Conservation (phyloP, 2,888 invertebrate species). For the Kryphioiulus occultus region DNA sequence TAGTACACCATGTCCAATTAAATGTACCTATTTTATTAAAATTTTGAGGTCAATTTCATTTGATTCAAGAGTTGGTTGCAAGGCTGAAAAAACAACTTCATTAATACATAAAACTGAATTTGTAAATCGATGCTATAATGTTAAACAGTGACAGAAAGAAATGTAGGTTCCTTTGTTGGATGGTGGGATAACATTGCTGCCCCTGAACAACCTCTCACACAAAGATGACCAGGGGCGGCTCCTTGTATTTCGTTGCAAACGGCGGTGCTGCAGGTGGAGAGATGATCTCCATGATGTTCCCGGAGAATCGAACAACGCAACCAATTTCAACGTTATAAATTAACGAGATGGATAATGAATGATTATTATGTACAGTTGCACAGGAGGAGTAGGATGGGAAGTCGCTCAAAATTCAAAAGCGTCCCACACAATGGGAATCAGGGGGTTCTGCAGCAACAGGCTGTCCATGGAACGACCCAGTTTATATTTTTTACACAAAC, state of each 20-base stretch:
- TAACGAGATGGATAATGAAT: slow-evolving; percentile 47
- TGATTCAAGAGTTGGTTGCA: background rate
- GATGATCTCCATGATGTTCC: background rate
- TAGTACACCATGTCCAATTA: background rate
- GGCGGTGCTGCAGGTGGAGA: slow-evolving; percentile 1
- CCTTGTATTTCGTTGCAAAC: slow-evolving; percentile 8
- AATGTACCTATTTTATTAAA: slow-evolving; percentile 1
- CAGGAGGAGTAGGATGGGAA: slow-evolving; percentile 34
- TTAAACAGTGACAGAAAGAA: background rate
- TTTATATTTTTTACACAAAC: slow-evolving; percentile 8
- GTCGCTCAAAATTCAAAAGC: slow-evolving; percentile 19
- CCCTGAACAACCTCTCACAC: background rate
- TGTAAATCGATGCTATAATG: background rate
- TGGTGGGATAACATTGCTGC: slow-evolving; percentile 26
- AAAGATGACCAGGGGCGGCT: background rate
- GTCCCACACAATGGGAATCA: slow-evolving; percentile 18
- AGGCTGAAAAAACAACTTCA: background rate
- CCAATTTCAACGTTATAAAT: slow-evolving; percentile 45
- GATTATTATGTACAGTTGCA: slow-evolving; percentile 46
- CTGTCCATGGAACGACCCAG: slow-evolving; percentile 14
- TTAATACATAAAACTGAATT: background rate
- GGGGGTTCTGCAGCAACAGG: background rate
- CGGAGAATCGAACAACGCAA: slow-evolving; percentile 35
- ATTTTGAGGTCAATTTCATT: background rate
- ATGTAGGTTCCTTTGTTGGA: background rate